Evolutionary conservation across 2,113 vertebrate species (phyloP).

Genomic region (Loxodonta africana): DNA sequence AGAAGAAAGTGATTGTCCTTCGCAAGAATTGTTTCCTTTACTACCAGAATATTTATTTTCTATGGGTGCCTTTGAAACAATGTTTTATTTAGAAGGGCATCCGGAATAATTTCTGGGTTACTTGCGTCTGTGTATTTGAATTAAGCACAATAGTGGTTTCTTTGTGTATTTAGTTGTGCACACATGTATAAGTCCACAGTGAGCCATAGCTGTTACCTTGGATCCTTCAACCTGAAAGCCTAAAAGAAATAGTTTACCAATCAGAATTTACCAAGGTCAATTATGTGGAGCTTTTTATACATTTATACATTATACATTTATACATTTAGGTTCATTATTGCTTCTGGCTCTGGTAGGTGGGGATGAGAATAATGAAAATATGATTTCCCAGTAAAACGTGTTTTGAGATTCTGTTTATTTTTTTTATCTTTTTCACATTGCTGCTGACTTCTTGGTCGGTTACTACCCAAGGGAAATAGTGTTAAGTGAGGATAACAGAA

Average conservation of each 20-base stretch:
- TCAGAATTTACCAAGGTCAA: conserved; percentile 27
- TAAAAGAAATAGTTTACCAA: conserved; percentile 29
- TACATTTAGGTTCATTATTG: not conserved
- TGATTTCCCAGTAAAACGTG: not conserved
- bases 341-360: not conserved
- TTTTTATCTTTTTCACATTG: not conserved
- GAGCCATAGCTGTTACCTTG: too few species aligned
- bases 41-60: too few species aligned
- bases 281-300: not conserved
- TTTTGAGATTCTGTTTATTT: not conserved
- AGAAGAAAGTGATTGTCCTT: too few species aligned
- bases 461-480: not conserved
- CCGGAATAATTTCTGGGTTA: too few species aligned
- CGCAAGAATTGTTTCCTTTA: too few species aligned
- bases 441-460: not conserved
- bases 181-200: too few species aligned
- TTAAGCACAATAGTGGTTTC: too few species aligned
- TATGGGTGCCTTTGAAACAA: too few species aligned
- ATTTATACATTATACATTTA: not conserved
- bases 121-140: too few species aligned
- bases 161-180: too few species aligned
- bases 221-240: not conserved
- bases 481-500: not conserved
- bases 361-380: not conserved
- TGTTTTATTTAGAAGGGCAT: too few species aligned